Base-by-base conservation (phyloP, 2,888 invertebrate genomes). In the Latheticus oryzae region DNA sequence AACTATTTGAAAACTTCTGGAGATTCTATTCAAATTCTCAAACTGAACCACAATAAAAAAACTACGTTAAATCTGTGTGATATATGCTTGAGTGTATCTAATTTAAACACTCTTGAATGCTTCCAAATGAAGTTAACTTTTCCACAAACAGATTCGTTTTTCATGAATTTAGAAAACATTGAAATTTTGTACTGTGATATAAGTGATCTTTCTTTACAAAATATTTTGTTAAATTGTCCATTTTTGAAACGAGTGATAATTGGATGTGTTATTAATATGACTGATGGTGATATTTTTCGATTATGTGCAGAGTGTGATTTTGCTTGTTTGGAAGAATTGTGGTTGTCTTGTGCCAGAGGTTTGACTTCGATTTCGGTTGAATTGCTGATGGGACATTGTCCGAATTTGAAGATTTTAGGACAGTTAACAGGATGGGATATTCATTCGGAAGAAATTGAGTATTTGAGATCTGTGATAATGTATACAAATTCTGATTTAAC, bases 341-440 rank as follows among this genome's bases (percentile, higher is more conserved):
- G 88, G 87, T 86, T 89, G 64, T 87, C 87, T 1, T 82, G 85
- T 68, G 88, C 88, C 0, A 84, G 85, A 4, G 84, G 84, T 38
- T 77, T 89, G 16, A 86, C 88, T 0, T 74, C 81, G 2, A 82
- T 83, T 45, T 83, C 87, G 0, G 85, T 88, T 32, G 86, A 88
- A 78, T 74, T 87, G 5, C 76, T 89, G 32, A 87, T 88, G 84
- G 86, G 87, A 47, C 81, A 82, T 63, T 88, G 87, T 66, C 87
- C 87, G 0, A 87, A 85, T 63, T 77, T 89, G 30, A 84, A 78
- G 66, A 68, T 74, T 60, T 78, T 89, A 5, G 89, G 89, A 0
- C 85, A 88, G 72, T 74, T 89, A 9, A 86, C 83, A 35, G 87
- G 87, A 0, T 89, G 89, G 89, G 81, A 84, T 58, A 79, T 86